These are phyloP conservation scores for Glaucidium brasilianum DNA, from an alignment of 2,113 vertebrate species.

Conservation along the genomic window DNA sequence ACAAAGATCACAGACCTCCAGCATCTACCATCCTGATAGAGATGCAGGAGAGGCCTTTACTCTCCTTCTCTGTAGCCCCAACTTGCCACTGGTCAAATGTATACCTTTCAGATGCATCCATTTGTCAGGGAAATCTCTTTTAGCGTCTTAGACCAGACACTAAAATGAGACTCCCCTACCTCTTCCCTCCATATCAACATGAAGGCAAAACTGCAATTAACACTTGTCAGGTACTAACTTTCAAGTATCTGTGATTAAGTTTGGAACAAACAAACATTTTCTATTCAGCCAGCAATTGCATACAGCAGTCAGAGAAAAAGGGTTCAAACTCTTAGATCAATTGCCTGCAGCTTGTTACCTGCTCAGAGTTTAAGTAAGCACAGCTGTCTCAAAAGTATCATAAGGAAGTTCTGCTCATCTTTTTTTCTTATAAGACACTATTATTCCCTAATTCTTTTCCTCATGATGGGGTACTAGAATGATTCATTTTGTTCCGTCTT, in stretches of 20 bases:
- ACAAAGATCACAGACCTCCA: neutral
- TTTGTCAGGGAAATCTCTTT: neutral
- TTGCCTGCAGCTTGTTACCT: neutral
- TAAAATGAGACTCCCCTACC: neutral
- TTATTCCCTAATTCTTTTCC: neutral
- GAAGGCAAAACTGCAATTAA: neutral
- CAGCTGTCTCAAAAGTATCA: neutral
- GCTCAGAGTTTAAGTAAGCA: neutral
- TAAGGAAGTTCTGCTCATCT: neutral
- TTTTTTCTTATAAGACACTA: neutral
- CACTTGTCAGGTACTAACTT: neutral
- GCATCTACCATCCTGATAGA: neutral
- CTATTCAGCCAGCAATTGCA: neutral
- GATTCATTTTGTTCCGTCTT: neutral
- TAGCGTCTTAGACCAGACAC: neutral
- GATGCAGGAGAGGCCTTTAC: neutral
- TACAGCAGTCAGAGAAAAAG: neutral
- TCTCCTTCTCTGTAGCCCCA: neutral
- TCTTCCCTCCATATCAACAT: neutral
- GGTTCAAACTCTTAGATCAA: neutral
- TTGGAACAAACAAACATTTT: neutral
- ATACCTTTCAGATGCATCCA: neutral
- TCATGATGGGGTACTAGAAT: neutral
- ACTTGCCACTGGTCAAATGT: neutral
- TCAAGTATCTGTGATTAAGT: neutral